Evolutionary conservation across 1,140 invertebrate genomes (phyloP).

Genomic region (Drosophila lowei): DNA sequence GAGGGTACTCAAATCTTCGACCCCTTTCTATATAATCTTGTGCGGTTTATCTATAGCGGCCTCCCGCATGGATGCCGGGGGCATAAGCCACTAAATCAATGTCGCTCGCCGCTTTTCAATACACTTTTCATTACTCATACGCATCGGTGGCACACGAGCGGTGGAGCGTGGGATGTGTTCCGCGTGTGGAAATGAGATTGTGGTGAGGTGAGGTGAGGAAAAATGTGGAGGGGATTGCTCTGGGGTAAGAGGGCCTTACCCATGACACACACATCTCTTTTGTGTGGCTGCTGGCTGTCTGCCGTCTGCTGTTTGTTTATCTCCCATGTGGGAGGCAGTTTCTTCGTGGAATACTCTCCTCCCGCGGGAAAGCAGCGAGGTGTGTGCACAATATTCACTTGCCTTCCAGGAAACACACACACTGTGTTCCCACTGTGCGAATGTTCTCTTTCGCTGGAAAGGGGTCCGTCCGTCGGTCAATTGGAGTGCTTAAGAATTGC

Average conservation of each 20-base stretch:
- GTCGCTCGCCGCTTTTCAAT: slow-evolving; percentile 68
- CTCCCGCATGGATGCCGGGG: slow-evolving; percentile 36
- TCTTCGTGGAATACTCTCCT: slow-evolving; percentile 38
- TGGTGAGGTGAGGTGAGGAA: background rate
- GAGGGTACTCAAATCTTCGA: too few relatives aligned
- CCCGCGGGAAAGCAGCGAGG: slow-evolving; percentile 11
- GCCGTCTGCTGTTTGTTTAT: slow-evolving; percentile 15
- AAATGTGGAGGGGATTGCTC: background rate
- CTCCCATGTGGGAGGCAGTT: slow-evolving; percentile 29
- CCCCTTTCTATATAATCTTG: background rate
- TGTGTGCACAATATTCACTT: slow-evolving; percentile 13
- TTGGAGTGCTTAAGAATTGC: slow-evolving; percentile 38
- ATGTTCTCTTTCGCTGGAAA: background rate
- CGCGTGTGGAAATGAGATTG: slow-evolving; percentile 1
- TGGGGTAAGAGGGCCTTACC: slow-evolving; percentile 32
- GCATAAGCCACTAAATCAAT: slow-evolving; percentile 72
- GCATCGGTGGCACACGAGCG: slow-evolving; percentile 48
- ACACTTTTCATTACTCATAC: slow-evolving; percentile 70
- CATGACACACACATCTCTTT: slow-evolving; percentile 54
- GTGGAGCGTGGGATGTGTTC: slow-evolving; percentile 48
- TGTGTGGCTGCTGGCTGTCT: slow-evolving; percentile 5
- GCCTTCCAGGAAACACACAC: slow-evolving; percentile 32
- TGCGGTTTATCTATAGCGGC: slow-evolving; percentile 19
- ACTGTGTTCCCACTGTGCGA: slow-evolving; percentile 1
- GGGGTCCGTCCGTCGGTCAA: slow-evolving; percentile 9